Evolutionary conservation across 2,113 vertebrate species (phyloP).

Genomic region (Grammomys dolichurus): DNA sequence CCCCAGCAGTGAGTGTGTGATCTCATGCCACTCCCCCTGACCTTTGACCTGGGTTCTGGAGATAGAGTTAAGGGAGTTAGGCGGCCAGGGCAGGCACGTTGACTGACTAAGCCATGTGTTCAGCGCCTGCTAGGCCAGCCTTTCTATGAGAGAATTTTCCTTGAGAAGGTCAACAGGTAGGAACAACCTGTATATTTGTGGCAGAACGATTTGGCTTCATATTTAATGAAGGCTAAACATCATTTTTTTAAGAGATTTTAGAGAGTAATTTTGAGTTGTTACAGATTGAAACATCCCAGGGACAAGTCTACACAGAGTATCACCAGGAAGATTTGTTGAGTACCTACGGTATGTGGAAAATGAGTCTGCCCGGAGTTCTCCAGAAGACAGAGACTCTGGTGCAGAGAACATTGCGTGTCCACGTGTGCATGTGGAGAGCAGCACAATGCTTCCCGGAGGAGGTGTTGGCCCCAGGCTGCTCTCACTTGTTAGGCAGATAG

Average conservation of each 20-base stretch:
- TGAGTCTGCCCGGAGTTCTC: not conserved
- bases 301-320: not conserved
- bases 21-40: not conserved
- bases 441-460: not conserved
- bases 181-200: not conserved
- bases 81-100: too few relatives aligned
- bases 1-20: not conserved
- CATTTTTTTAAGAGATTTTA: not conserved
- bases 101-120: not conserved
- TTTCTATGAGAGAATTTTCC: not conserved
- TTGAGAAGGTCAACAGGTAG: not conserved
- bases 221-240: not conserved
- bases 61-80: not conserved
- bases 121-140: not conserved
- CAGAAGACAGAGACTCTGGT: not conserved
- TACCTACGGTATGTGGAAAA: not conserved
- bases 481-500: not conserved
- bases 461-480: too few relatives aligned
- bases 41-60: not conserved
- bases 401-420: not conserved
- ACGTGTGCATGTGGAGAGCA: not conserved
- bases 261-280: not conserved
- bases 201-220: not conserved
- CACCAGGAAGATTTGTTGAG: not conserved
- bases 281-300: not conserved